These are phyloP conservation scores for Lutjanus argentimaculatus DNA, from an alignment of 2,797 vertebrate species.

Conservation along the genomic window DNA sequence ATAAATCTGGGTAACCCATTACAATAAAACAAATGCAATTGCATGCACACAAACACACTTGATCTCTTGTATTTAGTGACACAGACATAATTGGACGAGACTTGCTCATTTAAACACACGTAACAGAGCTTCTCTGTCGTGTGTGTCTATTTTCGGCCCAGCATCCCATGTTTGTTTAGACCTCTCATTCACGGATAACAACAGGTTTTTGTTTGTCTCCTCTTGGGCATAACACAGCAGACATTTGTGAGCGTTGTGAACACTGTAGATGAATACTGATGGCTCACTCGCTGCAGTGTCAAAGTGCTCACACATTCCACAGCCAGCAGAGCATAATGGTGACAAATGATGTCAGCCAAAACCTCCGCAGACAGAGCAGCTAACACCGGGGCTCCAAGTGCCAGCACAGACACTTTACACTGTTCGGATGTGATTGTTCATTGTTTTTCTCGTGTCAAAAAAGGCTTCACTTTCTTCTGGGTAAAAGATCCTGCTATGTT, in stretches of 20 bases:
- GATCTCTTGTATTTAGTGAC: conserved; percentile 5
- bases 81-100: conserved; percentile 23
- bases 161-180: conserved; percentile 48
- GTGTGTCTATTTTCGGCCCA: conserved; percentile 49
- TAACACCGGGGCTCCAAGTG: conserved; percentile 37
- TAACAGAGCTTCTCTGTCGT: conserved; percentile 50
- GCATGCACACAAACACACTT: neutral
- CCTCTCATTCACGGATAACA: conserved; percentile 69
- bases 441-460: conserved; percentile 14
- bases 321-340: conserved; percentile 68
- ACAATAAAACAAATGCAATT: conserved; percentile 27
- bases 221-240: conserved; percentile 60
- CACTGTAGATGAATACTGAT: conserved; percentile 56
- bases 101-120: conserved; percentile 23
- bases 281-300: conserved; percentile 53
- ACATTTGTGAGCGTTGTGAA: conserved; percentile 51
- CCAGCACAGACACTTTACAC: conserved; percentile 36
- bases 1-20: neutral
- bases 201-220: conserved; percentile 69
- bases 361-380: conserved; percentile 33
- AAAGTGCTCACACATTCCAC: conserved; percentile 63
- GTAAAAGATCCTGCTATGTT: neutral
- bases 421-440: conserved; percentile 15
- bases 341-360: conserved; percentile 72
- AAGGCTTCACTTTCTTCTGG: neutral